Evolutionary conservation across 1,140 invertebrate genomes (phyloP).

Genomic region (Anoplolepis gracilipes): DNA sequence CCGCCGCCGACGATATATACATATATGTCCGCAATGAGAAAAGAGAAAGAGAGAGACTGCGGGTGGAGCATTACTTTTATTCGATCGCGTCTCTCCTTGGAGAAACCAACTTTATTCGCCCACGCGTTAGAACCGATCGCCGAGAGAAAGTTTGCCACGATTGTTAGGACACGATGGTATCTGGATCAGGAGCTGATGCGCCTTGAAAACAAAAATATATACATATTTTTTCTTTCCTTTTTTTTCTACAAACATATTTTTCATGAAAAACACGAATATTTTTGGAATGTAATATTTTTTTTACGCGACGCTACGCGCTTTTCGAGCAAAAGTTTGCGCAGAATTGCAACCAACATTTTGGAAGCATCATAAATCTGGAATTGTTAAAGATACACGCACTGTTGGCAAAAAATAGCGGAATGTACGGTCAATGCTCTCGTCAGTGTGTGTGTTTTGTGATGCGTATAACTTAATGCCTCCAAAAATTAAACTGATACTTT

Average conservation of each 20-base stretch:
- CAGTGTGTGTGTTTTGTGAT: neutral
- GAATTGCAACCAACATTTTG: slow-evolving; percentile 43
- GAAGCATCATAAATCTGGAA: slow-evolving; percentile 55
- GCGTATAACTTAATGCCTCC: slow-evolving; percentile 1
- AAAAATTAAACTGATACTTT: slow-evolving; percentile 11
- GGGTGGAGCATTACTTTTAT: slow-evolving; percentile 9
- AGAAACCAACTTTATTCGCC: slow-evolving; percentile 36
- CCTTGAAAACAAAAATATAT: slow-evolving; percentile 19
- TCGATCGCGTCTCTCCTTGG: slow-evolving; percentile 27
- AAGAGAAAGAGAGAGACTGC: neutral
- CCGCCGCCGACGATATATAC: slow-evolving; percentile 14
- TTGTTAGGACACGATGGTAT: slow-evolving; percentile 11
- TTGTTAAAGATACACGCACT: slow-evolving; percentile 55
- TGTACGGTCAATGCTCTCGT: slow-evolving; percentile 22
- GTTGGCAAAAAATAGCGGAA: slow-evolving; percentile 23
- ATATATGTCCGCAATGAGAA: neutral
- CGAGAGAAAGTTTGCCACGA: slow-evolving; percentile 21
- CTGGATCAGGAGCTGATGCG: neutral
- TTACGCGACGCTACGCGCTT: slow-evolving; percentile 41
- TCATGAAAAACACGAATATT: slow-evolving; percentile 57
- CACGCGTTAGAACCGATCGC: slow-evolving; percentile 19
- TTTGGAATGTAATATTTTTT: slow-evolving; percentile 42
- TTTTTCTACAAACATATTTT: slow-evolving; percentile 38
- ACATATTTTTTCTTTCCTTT: neutral
- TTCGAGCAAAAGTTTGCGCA: slow-evolving; percentile 37